These are phyloP conservation scores for Agonopterix arenella DNA, from an alignment of 2,888 invertebrate genomes.

Conservation along the genomic window DNA sequence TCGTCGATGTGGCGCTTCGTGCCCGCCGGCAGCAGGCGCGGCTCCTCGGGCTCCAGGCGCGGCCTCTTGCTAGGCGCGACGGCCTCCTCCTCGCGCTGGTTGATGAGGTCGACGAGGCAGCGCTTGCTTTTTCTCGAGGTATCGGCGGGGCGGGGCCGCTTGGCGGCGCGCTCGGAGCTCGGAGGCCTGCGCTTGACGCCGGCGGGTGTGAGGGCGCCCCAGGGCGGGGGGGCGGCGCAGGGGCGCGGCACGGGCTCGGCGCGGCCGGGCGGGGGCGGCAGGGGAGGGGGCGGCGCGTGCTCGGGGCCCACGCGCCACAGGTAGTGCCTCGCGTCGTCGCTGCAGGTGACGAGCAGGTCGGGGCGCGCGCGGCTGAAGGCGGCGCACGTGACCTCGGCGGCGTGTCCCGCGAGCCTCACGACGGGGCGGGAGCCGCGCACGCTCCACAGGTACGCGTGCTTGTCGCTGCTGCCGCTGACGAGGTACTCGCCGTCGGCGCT, in stretches of 20 bases:
- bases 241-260: constrained; percentile 33
- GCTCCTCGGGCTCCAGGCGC: constrained; percentile 27
- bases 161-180: constrained; percentile 34
- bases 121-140: constrained; percentile 41
- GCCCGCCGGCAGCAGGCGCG: constrained; percentile 26
- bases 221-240: constrained; percentile 40
- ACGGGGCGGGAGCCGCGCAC: constrained; percentile 80
- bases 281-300: constrained; percentile 35
- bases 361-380: constrained; percentile 82
- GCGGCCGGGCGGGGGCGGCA: constrained; percentile 32
- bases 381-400: constrained; percentile 91
- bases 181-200: constrained; percentile 35
- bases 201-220: constrained; percentile 33
- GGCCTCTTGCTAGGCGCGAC: constrained; percentile 34
- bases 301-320: constrained; percentile 82
- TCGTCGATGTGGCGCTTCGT: constrained; percentile 44
- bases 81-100: constrained; percentile 33
- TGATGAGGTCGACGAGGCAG: constrained; percentile 57
- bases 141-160: constrained; percentile 39
- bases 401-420: constrained; percentile 84
- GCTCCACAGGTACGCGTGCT: constrained; percentile 92
- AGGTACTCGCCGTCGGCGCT: constrained; percentile 89
- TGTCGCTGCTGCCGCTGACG: constrained; percentile 92
- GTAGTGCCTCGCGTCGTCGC: constrained; percentile 88
- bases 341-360: constrained; percentile 84